Base-by-base conservation (phyloP, 30 jellyfish, hydroid and myxozoan genomes). In the Chrysaora quinquecirrha region DNA sequence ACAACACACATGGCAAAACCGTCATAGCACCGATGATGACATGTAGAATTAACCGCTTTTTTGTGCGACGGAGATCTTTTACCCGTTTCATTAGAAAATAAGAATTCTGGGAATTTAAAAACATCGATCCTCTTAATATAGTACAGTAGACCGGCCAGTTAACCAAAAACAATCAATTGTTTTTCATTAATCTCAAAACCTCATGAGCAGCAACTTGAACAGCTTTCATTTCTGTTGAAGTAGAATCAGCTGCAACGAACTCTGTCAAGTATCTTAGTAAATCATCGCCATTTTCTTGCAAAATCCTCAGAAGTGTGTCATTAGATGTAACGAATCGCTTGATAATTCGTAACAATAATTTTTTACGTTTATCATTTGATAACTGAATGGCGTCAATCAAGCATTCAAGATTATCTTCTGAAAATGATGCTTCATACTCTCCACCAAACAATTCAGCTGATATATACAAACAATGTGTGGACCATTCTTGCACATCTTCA, bases 391-490 rank as follows among this genome's bases (percentile, higher is more conserved):
- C 96, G 34, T 78, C 92, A 11, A 88, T 52, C 35, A 92, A 49
- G 43, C 95, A 72, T 31, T 81, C 96, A 29, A 86, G 89, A 64
- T 86, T 86, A 48, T 92, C 96, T 28, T 65, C 95, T 10, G 97
- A 50, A 46, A 92, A 86, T 14, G 96, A 73, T 24, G 80, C 95
- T 47, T 80, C 96, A 34, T 75, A 60, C 25, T 79, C 91, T 20
- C 98, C 98, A 10, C 98, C 98, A 32, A 86, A 92, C 56, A 92
- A 66, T 62, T 92, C 98, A 2, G 94, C 98, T 4, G 96, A 92
- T 38, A 92, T n/a, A 67, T 92, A 92, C 82, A 92, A 71, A 52
- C 98, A 92, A 23, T 96, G 96, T 61, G 96, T 80, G 1, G 98
- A 78, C 96, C 95, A 81, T 3, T 92, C 95, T 49, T 92, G 95